Evolutionary conservation across 2,888 invertebrate genomes (phyloP).

Genomic region (Oscheius onirici): DNA sequence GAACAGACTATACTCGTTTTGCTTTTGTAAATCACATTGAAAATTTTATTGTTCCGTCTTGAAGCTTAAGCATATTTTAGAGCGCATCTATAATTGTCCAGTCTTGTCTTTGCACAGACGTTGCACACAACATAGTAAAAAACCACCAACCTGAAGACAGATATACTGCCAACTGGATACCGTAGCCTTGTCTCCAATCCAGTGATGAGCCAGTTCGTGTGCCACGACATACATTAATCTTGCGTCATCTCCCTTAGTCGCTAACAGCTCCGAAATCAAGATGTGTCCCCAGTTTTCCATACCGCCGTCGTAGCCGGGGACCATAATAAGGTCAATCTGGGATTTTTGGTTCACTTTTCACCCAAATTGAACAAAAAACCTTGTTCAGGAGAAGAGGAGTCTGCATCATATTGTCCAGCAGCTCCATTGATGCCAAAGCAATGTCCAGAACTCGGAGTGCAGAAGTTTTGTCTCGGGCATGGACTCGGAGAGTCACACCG

Average conservation of each 20-base stretch:
- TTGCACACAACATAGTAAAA: no score
- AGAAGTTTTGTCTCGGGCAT: slow-evolving; percentile 34
- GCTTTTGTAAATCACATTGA: neutral
- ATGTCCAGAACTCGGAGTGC: slow-evolving; percentile 50
- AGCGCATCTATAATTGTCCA: no score
- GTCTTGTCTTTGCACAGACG: no score
- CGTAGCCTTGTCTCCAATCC: slow-evolving; percentile 56
- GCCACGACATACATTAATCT: slow-evolving; percentile 54
- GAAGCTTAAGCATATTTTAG: no score
- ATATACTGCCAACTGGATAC: slow-evolving; percentile 52
- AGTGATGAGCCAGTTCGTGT: slow-evolving; percentile 60
- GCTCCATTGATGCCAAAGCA: slow-evolving; percentile 52
- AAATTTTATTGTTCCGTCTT: no score
- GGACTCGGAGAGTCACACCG: slow-evolving; percentile 55
- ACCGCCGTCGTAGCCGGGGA: slow-evolving; percentile 55
- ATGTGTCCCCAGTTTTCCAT: slow-evolving; percentile 63
- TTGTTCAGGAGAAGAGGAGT: slow-evolving; percentile 57
- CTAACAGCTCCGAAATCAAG: slow-evolving; percentile 44
- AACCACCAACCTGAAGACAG: slow-evolving; percentile 47
- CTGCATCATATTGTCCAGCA: slow-evolving; percentile 48
- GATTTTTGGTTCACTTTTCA: neutral
- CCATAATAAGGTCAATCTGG: slow-evolving; percentile 56
- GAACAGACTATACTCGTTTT: neutral
- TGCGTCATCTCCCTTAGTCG: slow-evolving; percentile 50
- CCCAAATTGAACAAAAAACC: slow-evolving; percentile 24